Evolutionary conservation across 2,797 vertebrate species (phyloP).

Genomic region (Pagetopsis macropterus): DNA sequence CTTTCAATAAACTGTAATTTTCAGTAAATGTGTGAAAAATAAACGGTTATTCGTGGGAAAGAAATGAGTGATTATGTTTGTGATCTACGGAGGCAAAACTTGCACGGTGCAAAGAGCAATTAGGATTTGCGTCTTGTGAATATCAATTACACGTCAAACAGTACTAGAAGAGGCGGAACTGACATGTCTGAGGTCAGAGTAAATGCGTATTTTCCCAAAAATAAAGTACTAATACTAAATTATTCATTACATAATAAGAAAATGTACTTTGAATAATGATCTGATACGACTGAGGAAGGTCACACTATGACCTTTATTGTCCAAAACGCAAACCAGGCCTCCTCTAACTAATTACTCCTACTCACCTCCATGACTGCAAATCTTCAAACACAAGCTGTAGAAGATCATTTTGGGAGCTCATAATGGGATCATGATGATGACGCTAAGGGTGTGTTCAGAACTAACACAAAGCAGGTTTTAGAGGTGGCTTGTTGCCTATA

Average conservation of each 20-base stretch:
- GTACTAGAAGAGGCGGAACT: background rate
- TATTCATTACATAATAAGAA: conserved; percentile 9
- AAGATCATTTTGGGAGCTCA: background rate
- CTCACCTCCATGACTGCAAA: background rate
- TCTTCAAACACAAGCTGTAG: background rate
- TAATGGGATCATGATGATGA: background rate
- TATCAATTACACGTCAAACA: conserved; percentile 21
- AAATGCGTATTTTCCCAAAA: background rate
- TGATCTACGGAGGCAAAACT: conserved; percentile 46
- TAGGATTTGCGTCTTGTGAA: background rate
- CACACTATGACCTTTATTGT: background rate
- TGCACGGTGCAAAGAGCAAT: conserved; percentile 5
- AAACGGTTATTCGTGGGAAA: conserved; percentile 86
- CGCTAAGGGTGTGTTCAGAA: background rate
- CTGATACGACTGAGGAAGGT: conserved; percentile 5
- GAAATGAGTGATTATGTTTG: conserved; percentile 70
- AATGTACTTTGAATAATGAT: conserved; percentile 7
- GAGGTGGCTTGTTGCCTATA: conserved; percentile 1
- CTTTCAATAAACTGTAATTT: conserved; percentile 89
- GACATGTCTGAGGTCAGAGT: background rate
- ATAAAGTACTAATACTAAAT: background rate
- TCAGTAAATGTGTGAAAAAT: conserved; percentile 87
- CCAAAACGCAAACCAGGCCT: conserved; percentile 10
- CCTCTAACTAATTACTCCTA: background rate
- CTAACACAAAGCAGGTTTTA: background rate